Evolutionary conservation across 2,113 vertebrate genomes (phyloP).

Genomic region (Dissostichus mawsoni): DNA sequence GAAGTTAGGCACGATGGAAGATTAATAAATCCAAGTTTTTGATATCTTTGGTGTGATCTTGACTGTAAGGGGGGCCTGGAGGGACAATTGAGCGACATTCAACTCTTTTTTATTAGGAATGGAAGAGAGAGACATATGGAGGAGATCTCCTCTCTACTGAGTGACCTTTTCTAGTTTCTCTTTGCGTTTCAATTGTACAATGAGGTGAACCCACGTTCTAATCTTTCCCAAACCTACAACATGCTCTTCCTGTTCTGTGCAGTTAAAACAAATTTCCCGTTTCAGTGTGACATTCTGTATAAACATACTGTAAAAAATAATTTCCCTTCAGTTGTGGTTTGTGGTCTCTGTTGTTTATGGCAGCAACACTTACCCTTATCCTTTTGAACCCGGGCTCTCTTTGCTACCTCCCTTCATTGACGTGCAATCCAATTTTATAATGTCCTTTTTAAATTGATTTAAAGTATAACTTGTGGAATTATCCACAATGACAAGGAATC

Average conservation of each 20-base stretch:
- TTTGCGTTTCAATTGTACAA: neutral
- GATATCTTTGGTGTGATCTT: no score
- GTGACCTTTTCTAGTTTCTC: neutral
- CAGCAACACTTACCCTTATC: neutral
- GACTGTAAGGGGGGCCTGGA: no score
- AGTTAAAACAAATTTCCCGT: neutral
- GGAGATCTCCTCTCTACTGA: no score
- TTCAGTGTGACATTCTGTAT: neutral
- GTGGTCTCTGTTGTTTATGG: constrained; percentile 31
- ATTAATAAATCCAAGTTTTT: no score
- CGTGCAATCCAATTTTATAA: neutral
- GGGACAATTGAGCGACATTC: no score
- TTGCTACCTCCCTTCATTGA: neutral
- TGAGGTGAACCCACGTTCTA: neutral
- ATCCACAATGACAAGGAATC: no score
- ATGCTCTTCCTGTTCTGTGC: constrained; percentile 4
- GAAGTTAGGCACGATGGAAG: no score
- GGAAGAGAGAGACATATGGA: no score
- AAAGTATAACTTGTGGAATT: neutral
- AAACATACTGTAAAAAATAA: constrained; percentile 2
- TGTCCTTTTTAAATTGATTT: neutral
- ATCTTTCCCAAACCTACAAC: neutral
- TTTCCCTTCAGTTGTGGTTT: constrained; percentile 9
- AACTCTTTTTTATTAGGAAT: no score
- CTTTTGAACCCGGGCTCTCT: neutral